A percentile compares a stretch with the other conserved stretches of the same genome.
phyloP scores from a whole-genome alignment of 2,113 vertebrate genomes.

The Psophia crepitans region DNA sequence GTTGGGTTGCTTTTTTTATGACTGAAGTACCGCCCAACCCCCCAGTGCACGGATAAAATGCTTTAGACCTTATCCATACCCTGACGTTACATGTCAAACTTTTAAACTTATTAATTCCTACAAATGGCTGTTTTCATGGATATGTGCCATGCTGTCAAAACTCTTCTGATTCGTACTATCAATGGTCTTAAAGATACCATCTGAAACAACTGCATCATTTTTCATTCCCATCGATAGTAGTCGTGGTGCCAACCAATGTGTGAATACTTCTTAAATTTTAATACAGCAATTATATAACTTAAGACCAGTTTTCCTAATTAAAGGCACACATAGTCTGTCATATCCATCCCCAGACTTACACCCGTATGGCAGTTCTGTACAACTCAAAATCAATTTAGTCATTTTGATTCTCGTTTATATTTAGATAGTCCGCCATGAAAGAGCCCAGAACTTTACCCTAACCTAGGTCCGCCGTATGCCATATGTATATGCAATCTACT shows the following conservation, averaged over 20 bases:
- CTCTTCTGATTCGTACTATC: not conserved
- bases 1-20: not conserved
- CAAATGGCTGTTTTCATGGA: not conserved
- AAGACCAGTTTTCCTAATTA: not conserved
- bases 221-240: not conserved
- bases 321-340: not conserved
- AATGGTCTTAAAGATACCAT: not conserved
- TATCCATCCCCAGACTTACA: not conserved
- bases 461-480: not conserved
- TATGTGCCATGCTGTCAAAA: not conserved
- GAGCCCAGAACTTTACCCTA: not conserved
- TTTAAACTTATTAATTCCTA: not conserved
- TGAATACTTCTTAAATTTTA: not conserved
- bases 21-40: not conserved
- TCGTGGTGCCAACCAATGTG: not conserved
- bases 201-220: not conserved
- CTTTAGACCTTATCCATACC: not conserved
- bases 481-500: slow-evolving; percentile 6
- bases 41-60: not conserved
- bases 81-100: not conserved
- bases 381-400: not conserved
- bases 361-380: not conserved
- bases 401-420: slow-evolving; percentile 19
- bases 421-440: not conserved
- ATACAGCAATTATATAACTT: not conserved